These are phyloP conservation scores for Yasuhikotakia modesta DNA, from an alignment of 2,797 vertebrate species.

Conservation along the genomic window DNA sequence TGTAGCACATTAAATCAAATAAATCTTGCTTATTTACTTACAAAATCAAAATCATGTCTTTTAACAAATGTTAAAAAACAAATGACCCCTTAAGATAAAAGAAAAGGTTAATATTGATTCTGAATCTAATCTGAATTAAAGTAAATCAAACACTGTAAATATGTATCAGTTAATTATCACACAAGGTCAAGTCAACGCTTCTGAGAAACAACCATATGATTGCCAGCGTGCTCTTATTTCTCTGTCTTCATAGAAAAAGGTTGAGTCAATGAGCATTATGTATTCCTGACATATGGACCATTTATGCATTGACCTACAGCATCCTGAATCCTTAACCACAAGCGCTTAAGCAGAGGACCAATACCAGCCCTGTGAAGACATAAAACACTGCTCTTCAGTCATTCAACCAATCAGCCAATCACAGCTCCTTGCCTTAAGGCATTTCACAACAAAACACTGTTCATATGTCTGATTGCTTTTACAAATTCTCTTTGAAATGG, in stretches of 20 bases:
- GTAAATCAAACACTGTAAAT: not conserved
- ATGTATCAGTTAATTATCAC: not conserved
- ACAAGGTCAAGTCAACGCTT: not conserved
- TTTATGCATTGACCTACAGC: conserved; percentile 8
- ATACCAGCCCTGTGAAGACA: conserved; percentile 24
- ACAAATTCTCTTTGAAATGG: conserved; percentile 44
- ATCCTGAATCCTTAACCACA: not conserved
- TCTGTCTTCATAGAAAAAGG: not conserved
- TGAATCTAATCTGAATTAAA: not conserved
- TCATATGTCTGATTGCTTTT: conserved; percentile 28
- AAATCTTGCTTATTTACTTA: too few relatives aligned
- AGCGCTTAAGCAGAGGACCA: not conserved
- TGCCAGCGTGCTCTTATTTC: not conserved
- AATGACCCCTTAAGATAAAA: too few relatives aligned
- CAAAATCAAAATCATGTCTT: too few relatives aligned
- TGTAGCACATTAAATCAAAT: too few relatives aligned
- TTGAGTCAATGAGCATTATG: conserved; percentile 17
- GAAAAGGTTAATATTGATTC: too few relatives aligned
- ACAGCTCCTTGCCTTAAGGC: conserved; percentile 27
- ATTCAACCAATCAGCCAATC: conserved; percentile 13
- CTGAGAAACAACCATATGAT: not conserved
- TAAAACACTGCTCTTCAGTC: conserved; percentile 5
- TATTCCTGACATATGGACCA: conserved; percentile 23
- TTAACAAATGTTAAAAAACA: too few relatives aligned
- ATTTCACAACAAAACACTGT: conserved; percentile 43